These are phyloP conservation scores for Crossocerus cetratus DNA, from an alignment of 2,888 invertebrate species.

Conservation along the genomic window DNA sequence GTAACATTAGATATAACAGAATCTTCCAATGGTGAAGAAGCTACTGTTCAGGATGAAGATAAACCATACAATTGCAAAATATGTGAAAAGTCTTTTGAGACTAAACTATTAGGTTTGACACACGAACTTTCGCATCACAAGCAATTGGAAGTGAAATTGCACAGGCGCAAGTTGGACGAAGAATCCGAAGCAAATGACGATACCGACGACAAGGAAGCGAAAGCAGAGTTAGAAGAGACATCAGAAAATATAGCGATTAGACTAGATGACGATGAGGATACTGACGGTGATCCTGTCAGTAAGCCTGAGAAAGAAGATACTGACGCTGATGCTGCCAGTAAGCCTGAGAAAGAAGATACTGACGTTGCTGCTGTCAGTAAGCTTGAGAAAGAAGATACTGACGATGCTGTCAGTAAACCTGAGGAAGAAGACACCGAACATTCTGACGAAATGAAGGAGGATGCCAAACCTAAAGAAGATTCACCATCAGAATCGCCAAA, in stretches of 20 bases:
- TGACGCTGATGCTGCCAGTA: not conserved
- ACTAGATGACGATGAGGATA: not conserved
- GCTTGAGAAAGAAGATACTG: constrained; percentile 1
- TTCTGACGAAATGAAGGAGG: not conserved
- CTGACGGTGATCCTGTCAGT: not conserved
- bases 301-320: constrained; percentile 1
- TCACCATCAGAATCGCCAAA: too few species aligned
- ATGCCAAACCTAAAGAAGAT: too few species aligned
- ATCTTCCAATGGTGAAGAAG: not conserved
- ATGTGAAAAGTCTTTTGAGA: constrained; percentile 62
- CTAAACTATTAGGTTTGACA: constrained; percentile 57
- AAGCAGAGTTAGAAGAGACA: not conserved
- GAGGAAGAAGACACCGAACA: constrained; percentile 9
- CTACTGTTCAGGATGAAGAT: not conserved
- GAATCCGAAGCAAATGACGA: not conserved
- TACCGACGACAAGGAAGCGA: not conserved
- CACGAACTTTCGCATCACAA: constrained; percentile 70
- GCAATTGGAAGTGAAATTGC: constrained; percentile 61
- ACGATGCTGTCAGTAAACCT: not conserved
- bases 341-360: constrained; percentile 1
- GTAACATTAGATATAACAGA: not conserved
- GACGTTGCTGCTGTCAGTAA: not conserved
- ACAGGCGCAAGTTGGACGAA: constrained; percentile 47
- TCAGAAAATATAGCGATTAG: not conserved
- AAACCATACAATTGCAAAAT: constrained; percentile 39